Base-by-base conservation (phyloP, 2,113 vertebrate species). In the Nicator chloris region DNA sequence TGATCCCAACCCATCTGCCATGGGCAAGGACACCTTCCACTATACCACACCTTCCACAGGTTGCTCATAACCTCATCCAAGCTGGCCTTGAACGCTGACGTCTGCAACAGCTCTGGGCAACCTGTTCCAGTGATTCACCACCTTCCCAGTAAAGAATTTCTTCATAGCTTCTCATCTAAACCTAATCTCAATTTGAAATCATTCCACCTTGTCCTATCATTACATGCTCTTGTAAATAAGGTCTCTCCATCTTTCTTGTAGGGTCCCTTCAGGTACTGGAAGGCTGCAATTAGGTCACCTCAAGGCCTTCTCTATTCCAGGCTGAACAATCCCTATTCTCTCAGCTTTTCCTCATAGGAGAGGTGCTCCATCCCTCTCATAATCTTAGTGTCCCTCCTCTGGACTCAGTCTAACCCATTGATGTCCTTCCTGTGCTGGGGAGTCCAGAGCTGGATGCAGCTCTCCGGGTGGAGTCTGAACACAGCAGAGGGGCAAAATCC, bases 401-500 rank as follows among this genome's bases (percentile, higher is more conserved):
- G 10, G 21, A 53, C 21, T 51, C 26, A 42, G 21, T 61, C 31
- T 24, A 31, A 44, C 20, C 35, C 0, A 0, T 6, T 26, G 6
- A 71, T 83, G 21, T 21, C 7, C 27, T 37, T 61, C 33, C 17
- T 35, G 11, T 37, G 21, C 21, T 83, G 47, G 33, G n/a, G 33
- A 13, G 3, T 26, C 8, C 39, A 83, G 37, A 61, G 10, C 20
- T 20, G 37, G 10, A 20, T 51, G 45, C 26, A 61, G 37, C 7
- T 1, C 10, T 51, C 6, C 20, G 20, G 5, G 10, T 15, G 15
- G 20, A 12, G 6, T 35, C 26, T 71, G 54, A 42, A 26, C 7
- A 56, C 7, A 54, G 33, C 16, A 51, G 37, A 42, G 31, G 12
- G 31, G 6, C 31, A 51, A 2, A 70, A 35, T 44, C 21, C 37